Conservation (phyloP, 2,797 vertebrate species). For the Todus mexicanus region DNA sequence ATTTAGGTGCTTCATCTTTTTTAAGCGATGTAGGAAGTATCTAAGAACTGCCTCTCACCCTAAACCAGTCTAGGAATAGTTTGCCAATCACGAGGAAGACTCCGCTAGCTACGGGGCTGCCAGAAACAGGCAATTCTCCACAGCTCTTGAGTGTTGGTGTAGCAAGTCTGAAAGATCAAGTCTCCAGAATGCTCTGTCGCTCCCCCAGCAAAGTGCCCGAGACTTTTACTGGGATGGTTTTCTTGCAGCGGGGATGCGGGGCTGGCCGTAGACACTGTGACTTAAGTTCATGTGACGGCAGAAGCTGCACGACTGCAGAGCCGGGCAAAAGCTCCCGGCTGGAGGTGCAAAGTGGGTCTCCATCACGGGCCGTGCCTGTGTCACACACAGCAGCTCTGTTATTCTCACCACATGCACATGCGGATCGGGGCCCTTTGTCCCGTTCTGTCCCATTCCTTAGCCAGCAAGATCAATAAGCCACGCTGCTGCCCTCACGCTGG, state of each 20-base stretch:
- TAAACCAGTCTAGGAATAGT: background rate
- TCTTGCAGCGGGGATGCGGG: background rate
- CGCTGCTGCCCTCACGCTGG: background rate
- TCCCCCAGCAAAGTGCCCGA: background rate
- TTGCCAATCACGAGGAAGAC: background rate
- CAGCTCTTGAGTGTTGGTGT: background rate
- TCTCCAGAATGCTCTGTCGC: background rate
- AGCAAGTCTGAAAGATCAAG: background rate
- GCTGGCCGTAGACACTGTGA: background rate
- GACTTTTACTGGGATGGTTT: background rate
- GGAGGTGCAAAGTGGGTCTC: background rate
- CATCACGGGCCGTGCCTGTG: too few relatives aligned
- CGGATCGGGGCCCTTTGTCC: background rate
- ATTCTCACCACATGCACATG: background rate
- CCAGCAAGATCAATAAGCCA: background rate
- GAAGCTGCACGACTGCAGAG: background rate
- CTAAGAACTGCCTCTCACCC: background rate
- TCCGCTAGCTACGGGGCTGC: background rate
- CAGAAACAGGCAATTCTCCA: background rate
- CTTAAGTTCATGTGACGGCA: background rate
- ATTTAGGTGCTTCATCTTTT: background rate
- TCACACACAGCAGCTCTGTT: background rate
- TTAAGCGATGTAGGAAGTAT: constrained; percentile 20
- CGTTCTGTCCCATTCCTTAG: background rate
- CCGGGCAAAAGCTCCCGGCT: background rate